Evolutionary conservation across 2,888 invertebrate genomes (phyloP), one percentile per base, ranked within the genome.

Genomic region (Arenicola marina): DNA sequence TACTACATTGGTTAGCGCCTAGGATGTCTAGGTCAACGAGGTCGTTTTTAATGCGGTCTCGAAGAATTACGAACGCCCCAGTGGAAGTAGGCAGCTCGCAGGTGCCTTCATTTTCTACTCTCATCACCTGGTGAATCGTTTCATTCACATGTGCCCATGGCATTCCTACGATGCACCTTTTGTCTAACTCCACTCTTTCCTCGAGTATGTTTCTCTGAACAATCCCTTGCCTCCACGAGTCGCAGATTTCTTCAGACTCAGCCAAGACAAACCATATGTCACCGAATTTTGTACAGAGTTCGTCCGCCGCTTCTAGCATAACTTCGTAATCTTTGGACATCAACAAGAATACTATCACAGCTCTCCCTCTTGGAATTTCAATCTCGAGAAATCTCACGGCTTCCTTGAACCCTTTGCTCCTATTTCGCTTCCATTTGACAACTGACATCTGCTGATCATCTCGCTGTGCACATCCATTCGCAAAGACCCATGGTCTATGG

Each of bases 181-280:
- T 7, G 7, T 48, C 26, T 24, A 48, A 48, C 48, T 48, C 48
- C n/a, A n/a, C 33, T 38, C n/a, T n/a, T n/a, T 65, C 66, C 32
- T 69, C 67, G 18, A 67, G 62, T 43, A 57, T 32, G 11, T 51
- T 61, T 33, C 69, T 60, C 34, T 70, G 64, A 15, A 53, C 38
- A 2, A 71, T 59, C n/a, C 68, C 72, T 34, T 65, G 53, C 33
- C 55, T 56, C 68, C 67, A 70, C 7, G 63, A 57, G 28, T 67
- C 48, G n/a, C 67, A 66, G 53, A 71, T 63, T 11, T 67, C 62
- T 48, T 72, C 69, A 45, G 55, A 58, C 26, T 74, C 72, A 33
- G 72, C 67, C 38, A 75, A 33, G 31, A 71, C 46, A 29, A 74
- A 61, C 75, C 75, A 76, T 21, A 75, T 68, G 2, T 74, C 68